phyloP scores from a whole-genome alignment of 2,113 vertebrate species.

The Vireo altiloquus region DNA sequence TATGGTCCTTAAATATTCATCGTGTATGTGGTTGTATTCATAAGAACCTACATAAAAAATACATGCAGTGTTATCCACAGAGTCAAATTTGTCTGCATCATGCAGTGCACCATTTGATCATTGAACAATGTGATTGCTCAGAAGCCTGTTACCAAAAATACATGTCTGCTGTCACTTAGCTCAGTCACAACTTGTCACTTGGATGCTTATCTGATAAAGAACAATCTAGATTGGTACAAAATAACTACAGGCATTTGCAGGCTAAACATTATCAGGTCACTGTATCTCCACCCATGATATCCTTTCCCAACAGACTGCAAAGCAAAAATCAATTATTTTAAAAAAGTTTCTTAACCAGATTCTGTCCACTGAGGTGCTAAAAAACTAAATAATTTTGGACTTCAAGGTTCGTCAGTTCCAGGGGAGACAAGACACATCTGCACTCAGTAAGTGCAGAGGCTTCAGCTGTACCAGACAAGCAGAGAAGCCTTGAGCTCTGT shows the following conservation, averaged over 20 bases:
- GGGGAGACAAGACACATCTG: not conserved
- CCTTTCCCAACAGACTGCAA: not conserved
- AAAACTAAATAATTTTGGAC: not conserved
- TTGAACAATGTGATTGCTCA: not conserved
- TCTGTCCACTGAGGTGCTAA: not conserved
- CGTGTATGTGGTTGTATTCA: not conserved
- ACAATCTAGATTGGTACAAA: not conserved
- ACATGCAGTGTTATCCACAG: not conserved
- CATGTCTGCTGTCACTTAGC: not conserved
- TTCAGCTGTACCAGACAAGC: not conserved
- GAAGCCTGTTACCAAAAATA: not conserved
- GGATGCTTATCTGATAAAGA: not conserved
- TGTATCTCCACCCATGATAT: not conserved
- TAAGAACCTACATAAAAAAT: conserved; percentile 13
- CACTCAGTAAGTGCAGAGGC: not conserved
- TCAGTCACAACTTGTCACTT: not conserved
- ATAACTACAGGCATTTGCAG: not conserved
- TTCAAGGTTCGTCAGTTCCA: not conserved
- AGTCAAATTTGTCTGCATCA: not conserved
- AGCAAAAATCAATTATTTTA: not conserved
- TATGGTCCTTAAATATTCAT: conserved; percentile 50
- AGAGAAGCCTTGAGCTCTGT: not conserved
- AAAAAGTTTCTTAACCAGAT: not conserved
- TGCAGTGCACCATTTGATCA: not conserved
- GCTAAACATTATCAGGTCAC: not conserved